Conservation (phyloP, 2,888 invertebrate genomes). For the Enchytraeus crypticus region DNA sequence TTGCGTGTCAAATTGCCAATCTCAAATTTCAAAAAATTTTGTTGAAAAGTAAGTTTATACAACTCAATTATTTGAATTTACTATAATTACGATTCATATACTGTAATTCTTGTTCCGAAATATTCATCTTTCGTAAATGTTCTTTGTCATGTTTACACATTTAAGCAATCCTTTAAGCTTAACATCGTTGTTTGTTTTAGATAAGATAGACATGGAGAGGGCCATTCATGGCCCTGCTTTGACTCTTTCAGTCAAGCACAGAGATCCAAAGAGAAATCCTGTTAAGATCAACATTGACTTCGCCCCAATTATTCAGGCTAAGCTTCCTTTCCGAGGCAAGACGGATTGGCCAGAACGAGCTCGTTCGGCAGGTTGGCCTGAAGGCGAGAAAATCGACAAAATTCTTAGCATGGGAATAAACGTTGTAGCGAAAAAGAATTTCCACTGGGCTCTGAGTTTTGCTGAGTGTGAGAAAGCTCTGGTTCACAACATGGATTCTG, state of each 20-base stretch:
- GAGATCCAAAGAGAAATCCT: no score
- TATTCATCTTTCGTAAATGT: no score
- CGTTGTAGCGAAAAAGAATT: constrained; percentile 14
- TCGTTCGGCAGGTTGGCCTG: constrained; percentile 8
- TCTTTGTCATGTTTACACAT: no score
- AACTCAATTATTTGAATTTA: no score
- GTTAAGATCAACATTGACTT: constrained; percentile 5
- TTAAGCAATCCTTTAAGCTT: no score
- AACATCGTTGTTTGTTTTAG: no score
- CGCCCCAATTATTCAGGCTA: background rate
- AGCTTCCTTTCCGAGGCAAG: constrained; percentile 1
- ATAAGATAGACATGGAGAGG: background rate
- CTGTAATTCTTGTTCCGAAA: no score
- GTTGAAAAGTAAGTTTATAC: no score
- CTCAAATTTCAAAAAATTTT: no score
- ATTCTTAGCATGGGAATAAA: constrained; percentile 8
- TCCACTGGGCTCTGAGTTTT: constrained; percentile 14
- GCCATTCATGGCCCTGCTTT: constrained; percentile 5
- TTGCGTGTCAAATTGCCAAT: no score
- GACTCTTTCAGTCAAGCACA: background rate
- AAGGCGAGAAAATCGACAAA: constrained; percentile 4
- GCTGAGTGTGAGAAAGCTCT: constrained; percentile 15
- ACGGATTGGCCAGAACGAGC: constrained; percentile 7
- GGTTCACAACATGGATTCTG: constrained; percentile 12
- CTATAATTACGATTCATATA: no score